Base-by-base conservation (phyloP, 2,797 vertebrate genomes). In the Psittacula echo region DNA sequence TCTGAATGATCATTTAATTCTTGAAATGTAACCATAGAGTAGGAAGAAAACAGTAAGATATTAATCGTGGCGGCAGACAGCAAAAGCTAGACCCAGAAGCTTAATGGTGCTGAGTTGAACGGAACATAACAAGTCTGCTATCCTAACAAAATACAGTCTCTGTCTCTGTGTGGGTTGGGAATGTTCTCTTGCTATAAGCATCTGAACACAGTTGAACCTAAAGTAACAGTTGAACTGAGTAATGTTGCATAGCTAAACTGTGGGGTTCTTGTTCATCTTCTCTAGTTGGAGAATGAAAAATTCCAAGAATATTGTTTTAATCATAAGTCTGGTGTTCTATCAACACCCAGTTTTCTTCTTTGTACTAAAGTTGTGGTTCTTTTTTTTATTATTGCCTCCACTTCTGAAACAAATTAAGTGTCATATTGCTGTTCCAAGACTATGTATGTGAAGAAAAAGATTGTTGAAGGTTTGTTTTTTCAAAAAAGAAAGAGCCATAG, bases 1-100 rank as follows among this genome's bases (percentile, higher is more conserved):
- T 97, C 85, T 91, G 94, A 97, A 95, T 96, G 94, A 98, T 96
- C 90, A 96, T 97, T 98, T 97, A 96, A 97, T 96, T 97, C 93
- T 95, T 94, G 85, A 97, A 97, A 97, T 96, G 95, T 94, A 96
- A 97, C 95, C 77, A 94, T 44, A 95, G 83, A 95, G 87, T 94
- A 88, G 56, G 70, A 90, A 87, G 62, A 88, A 94, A 96, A 93
- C 92, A 91, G 79, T 92, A 83, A 96, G 87, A 96, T 97, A 96
- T 97, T 97, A 97, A 97, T 97, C 76, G 92, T 97, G 87, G 78
- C 44, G 7, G 90, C 86, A 97, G 94, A 88, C 50, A 95, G 95
- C 83, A 96, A 95, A 94, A 32, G 41, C 67, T 90, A 94, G 87
- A 87, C 85, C 90, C 93, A 87, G 90, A 95, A 97, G 85, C 85